Base-by-base conservation (phyloP, 1,140 invertebrate genomes). In the Tyrophagus putrescentiae region DNA sequence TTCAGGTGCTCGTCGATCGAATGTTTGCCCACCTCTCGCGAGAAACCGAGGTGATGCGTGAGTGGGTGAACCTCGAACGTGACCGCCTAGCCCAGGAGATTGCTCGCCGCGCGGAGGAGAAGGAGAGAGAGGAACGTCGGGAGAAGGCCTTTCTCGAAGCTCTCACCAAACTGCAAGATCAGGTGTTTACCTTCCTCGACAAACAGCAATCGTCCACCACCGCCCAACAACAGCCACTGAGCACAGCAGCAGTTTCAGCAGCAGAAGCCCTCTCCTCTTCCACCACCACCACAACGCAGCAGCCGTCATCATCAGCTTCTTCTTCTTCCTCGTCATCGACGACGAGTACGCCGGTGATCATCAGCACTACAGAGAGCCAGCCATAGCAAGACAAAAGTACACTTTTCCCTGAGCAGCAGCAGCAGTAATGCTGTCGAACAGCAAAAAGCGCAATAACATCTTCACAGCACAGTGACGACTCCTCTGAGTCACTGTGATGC, bases 1-100 rank as follows among this genome's bases (percentile, higher is more conserved):
- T 64, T n/a, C n/a, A n/a, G n/a, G n/a, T n/a, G 39, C 33, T 64
- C 4, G 63, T 64, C 41, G 63, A 64, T 48, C 60, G 63, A 32
- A 64, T 64, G 63, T 64, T 64, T 42, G 16, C 45, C 18, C 63
- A 64, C 57, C 50, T 64, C 13, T 25, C 56, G 11, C 57, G 54
- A 41, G 63, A 64, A 60, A 64, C 53, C 1, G 63, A 64, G 50
- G 42, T 62, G 3, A 64, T 64, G 63, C 39, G 48, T 18, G 61
- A 64, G 53, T 64, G 63, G 63, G 44, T 64, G 23, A 45, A 42
- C n/a, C 52, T 64, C 25, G 63, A 64, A 45, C 21, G 44, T 7
- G 63, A 64, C 45, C 39, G 61, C 27, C 31, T 64, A 23, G 23
- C 44, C 18, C 60, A 54, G 48, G 63, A 64, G 39, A 39, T 57